These are phyloP conservation scores for Armadillidium nasatum DNA, from an alignment of 1,140 invertebrate species.

Conservation along the genomic window DNA sequence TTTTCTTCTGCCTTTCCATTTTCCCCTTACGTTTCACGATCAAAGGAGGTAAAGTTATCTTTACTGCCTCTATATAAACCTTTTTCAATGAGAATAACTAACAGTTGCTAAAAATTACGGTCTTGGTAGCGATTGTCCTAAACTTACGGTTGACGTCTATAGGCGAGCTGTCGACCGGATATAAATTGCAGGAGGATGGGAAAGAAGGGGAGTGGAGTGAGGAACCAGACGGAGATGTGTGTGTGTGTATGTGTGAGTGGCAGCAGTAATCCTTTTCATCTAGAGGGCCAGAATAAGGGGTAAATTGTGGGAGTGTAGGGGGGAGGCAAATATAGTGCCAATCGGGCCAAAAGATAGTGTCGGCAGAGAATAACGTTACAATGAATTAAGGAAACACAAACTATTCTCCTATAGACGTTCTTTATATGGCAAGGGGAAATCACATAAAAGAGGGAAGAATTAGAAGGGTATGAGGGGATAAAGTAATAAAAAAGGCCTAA, in stretches of 20 bases:
- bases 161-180: slow-evolving; percentile 4
- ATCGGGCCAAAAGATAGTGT: slow-evolving; percentile 2
- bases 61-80: not conserved
- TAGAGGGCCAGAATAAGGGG: not conserved
- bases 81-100: slow-evolving; percentile 2
- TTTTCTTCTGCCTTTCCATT: too few relatives aligned
- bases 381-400: slow-evolving; percentile 13
- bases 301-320: not conserved
- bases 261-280: not conserved
- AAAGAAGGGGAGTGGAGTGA: too few relatives aligned
- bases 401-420: not conserved
- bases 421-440: too few relatives aligned
- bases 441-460: too few relatives aligned
- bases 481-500: too few relatives aligned
- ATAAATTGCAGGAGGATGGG: not conserved
- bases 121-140: not conserved
- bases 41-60: too few relatives aligned
- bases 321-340: not conserved
- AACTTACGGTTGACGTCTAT: slow-evolving; percentile 12
- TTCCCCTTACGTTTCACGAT: too few relatives aligned
- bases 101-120: slow-evolving; percentile 8
- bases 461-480: too few relatives aligned
- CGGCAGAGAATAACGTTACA: not conserved
- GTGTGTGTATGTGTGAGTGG: not conserved
- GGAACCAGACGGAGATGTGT: too few relatives aligned